phyloP scores from a whole-genome alignment of 2,888 invertebrate genomes.

The Pseudococcus jackbeardsleyi region DNA sequence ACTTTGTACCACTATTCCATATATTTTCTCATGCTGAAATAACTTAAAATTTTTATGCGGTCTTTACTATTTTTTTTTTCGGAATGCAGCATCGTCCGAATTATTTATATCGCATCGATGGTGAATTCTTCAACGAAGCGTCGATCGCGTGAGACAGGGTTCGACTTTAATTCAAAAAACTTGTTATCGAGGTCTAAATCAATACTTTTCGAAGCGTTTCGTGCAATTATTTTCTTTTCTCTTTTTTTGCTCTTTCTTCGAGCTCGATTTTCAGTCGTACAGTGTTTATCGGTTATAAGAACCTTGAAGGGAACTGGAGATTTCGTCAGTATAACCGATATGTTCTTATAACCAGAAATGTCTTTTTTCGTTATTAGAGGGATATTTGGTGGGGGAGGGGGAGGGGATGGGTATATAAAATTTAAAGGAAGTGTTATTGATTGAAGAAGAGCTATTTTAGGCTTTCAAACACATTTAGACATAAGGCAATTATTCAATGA shows the following conservation, averaged over 20 bases:
- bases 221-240: slow-evolving; percentile 18
- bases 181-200: slow-evolving; percentile 24
- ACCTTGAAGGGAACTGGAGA: too few relatives aligned
- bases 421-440: too few relatives aligned
- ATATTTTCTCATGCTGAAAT: not conserved
- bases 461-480: too few relatives aligned
- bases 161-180: slow-evolving; percentile 13
- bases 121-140: not conserved
- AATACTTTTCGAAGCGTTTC: not conserved
- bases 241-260: not conserved
- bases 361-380: too few relatives aligned
- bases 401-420: too few relatives aligned
- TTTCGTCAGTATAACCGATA: too few relatives aligned
- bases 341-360: too few relatives aligned
- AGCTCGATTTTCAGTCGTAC: not conserved
- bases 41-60: not conserved
- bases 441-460: too few relatives aligned
- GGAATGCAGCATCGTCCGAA: not conserved
- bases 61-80: not conserved
- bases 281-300: too few relatives aligned
- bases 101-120: not conserved
- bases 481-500: too few relatives aligned
- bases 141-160: not conserved
- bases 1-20: not conserved
- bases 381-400: too few relatives aligned